Conservation (phyloP, 2,113 vertebrate species). For the Siniperca chuatsi region DNA sequence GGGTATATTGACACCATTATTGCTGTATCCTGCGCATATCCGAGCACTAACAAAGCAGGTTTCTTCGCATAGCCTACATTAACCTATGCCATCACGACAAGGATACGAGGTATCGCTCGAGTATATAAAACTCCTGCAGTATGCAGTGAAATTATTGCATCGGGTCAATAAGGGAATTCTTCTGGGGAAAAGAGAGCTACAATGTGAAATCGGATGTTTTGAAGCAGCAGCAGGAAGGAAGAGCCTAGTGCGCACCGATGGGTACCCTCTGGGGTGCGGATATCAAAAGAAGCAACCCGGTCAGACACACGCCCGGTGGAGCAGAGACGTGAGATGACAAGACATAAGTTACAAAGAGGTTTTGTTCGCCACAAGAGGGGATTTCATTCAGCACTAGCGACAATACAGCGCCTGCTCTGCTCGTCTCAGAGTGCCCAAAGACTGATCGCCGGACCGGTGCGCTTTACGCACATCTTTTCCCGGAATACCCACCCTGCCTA, state of each 20-base stretch:
- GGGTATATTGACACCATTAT: constrained; percentile 40
- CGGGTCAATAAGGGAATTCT: constrained; percentile 30
- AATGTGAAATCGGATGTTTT: constrained; percentile 72
- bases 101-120: constrained; percentile 17
- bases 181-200: constrained; percentile 39
- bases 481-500: constrained; percentile 11
- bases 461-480: constrained; percentile 55
- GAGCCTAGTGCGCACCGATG: constrained; percentile 53
- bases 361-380: constrained; percentile 27
- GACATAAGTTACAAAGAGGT: constrained; percentile 57
- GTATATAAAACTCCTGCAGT: constrained; percentile 24
- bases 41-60: constrained; percentile 3
- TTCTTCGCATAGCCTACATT: not conserved
- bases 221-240: constrained; percentile 38
- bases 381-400: constrained; percentile 24
- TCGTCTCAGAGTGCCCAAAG: constrained; percentile 25
- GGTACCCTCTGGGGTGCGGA: constrained; percentile 42
- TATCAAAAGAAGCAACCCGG: constrained; percentile 35
- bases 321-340: constrained; percentile 47
- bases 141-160: constrained; percentile 38
- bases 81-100: not conserved
- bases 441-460: constrained; percentile 40
- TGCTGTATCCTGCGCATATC: constrained; percentile 38
- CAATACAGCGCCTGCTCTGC: constrained; percentile 19
- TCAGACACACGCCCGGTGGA: constrained; percentile 33